These are phyloP conservation scores for Tipula vernalis DNA, from an alignment of 2,888 invertebrate species.

Conservation along the genomic window DNA sequence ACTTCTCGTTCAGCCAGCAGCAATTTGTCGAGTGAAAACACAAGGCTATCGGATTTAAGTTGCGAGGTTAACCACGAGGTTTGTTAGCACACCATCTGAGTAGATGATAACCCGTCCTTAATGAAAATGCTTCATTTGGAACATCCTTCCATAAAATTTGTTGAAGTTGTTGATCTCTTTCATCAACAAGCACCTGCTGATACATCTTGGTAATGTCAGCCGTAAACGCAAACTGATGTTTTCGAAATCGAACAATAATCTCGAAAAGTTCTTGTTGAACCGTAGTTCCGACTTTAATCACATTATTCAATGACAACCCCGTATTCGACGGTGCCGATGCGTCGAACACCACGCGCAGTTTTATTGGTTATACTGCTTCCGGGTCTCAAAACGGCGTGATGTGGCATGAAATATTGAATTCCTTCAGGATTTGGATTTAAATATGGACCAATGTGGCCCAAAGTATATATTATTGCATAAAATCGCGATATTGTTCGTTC, in stretches of 20 bases:
- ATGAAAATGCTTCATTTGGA: no score
- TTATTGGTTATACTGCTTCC: background rate
- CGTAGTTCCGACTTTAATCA: background rate
- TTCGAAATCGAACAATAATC: background rate
- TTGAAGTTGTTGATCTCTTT: no score
- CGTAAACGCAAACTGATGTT: no score
- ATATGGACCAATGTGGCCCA: background rate
- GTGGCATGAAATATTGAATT: background rate
- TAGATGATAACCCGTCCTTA: no score
- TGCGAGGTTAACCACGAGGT: no score
- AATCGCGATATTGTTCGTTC: background rate
- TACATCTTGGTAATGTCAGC: background rate
- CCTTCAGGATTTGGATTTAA: background rate
- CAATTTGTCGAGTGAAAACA: no score
- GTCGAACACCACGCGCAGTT: no score
- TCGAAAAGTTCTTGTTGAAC: background rate
- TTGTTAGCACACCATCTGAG: no score
- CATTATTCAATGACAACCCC: background rate
- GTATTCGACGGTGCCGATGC: background rate
- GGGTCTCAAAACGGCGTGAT: background rate
- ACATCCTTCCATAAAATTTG: no score
- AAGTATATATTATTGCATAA: background rate
- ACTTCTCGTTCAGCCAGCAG: no score
- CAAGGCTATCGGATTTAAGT: no score
- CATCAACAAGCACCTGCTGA: background rate